These are phyloP conservation scores for Anomalospiza imberbis DNA, from an alignment of 2,797 vertebrate species.

Conservation along the genomic window DNA sequence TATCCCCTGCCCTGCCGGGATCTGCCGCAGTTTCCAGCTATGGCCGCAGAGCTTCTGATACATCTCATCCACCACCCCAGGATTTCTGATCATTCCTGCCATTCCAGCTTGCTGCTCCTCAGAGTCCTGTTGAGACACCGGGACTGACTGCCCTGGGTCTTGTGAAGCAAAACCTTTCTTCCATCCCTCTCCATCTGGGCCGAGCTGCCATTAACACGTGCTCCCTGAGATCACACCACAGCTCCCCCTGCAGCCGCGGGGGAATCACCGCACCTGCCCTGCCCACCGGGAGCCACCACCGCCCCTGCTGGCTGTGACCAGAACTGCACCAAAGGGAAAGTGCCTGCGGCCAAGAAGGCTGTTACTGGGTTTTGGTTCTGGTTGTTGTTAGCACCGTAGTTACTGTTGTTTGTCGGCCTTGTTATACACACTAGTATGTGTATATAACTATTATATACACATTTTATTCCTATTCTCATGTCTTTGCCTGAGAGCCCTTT, in stretches of 20 bases:
- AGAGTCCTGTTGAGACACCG: neutral
- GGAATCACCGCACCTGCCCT: no score
- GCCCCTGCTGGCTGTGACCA: no score
- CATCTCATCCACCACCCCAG: neutral
- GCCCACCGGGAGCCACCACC: no score
- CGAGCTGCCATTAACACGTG: no score
- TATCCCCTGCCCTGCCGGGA: neutral
- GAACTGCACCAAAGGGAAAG: no score
- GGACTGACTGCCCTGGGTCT: rapidly evolving
- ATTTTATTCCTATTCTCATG: neutral
- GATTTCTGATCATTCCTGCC: neutral
- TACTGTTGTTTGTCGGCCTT: neutral
- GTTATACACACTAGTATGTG: neutral
- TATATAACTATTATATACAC: no score
- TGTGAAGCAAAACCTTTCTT: neutral
- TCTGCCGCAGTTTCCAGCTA: neutral
- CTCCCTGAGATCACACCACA: no score
- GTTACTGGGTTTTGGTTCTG: no score
- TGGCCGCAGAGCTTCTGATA: neutral
- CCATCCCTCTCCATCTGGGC: neutral
- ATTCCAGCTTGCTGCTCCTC: neutral
- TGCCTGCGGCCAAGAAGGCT: no score
- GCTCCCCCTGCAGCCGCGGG: no score
- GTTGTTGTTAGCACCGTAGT: no score
- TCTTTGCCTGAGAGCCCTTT: neutral